Percentiles rank a stretch among this genome's conserved stretches.
phyloP scores from a whole-genome alignment of 1,140 invertebrate species.

The Tigriopus japonicus region DNA sequence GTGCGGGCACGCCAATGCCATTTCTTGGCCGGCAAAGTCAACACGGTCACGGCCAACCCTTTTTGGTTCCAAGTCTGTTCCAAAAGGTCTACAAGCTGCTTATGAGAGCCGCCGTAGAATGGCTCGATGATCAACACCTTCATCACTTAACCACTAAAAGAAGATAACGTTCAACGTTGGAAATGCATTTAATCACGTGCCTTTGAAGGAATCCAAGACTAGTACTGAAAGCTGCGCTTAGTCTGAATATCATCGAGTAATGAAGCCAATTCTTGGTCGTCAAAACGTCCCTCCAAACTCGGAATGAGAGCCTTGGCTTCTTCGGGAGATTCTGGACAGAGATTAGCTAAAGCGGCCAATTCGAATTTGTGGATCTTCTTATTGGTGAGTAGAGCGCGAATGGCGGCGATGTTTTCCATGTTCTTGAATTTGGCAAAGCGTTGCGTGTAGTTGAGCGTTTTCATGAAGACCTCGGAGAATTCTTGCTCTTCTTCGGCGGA shows the following conservation, averaged over 20 bases:
- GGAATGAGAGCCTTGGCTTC: conserved; percentile 33
- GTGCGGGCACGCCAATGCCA: conserved; percentile 58
- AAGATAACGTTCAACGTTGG: too few relatives aligned
- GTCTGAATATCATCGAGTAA: conserved; percentile 94
- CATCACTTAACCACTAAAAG: conserved; percentile 3
- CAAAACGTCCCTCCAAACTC: conserved; percentile 68
- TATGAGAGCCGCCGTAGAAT: conserved; percentile 50
- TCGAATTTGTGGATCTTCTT: conserved; percentile 98
- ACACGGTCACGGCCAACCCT: conserved; percentile 15
- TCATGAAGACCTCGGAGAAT: conserved; percentile 95
- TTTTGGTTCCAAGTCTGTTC: too few relatives aligned
- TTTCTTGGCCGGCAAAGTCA: conserved; percentile 44
- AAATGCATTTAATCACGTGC: too few relatives aligned
- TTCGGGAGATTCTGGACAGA: conserved; percentile 92
- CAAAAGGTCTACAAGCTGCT: conserved; percentile 40
- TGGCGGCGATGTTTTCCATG: conserved; percentile 87
- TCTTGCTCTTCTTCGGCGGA: conserved; percentile 95
- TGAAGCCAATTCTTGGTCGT: conserved; percentile 83
- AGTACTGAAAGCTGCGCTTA: conserved; percentile 91
- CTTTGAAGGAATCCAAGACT: too few relatives aligned
- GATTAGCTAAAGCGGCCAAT: conserved; percentile 83
- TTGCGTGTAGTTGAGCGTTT: conserved; percentile 87
- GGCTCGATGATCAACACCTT: conserved; percentile 33
- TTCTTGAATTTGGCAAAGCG: conserved; percentile 94
- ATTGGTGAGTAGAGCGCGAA: conserved; percentile 75